Base-by-base conservation (phyloP, 2,797 vertebrate species). In the Syngnathus acus region DNA sequence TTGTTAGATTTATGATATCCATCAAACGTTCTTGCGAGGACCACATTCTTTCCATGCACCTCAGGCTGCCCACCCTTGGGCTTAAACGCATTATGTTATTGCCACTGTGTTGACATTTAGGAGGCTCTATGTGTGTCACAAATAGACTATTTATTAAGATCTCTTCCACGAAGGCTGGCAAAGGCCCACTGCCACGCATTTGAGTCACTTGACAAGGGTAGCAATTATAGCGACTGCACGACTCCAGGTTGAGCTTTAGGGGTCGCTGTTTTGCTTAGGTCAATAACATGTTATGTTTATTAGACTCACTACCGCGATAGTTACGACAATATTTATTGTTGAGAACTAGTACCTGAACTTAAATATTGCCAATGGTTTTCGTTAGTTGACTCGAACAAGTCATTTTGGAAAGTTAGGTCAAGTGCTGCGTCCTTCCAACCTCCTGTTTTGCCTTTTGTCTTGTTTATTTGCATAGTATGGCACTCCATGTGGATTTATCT, bases 171-270 rank as follows among this genome's bases (percentile, higher is more conserved):
- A 65, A 40, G 6, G 42, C 58, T 43, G 63, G 62, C 5, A 65
- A 65, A 23, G 65, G 11, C 9, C 58, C 23, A 45, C 2, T 16
- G 10, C 4, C 39, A 14, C 59, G 21, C 6, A 65, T 42, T 21
- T 1, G 59, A 57, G 26, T 57, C 60, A 62, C 42, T 23, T 26
- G 21, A 45, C 60, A 13, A 26, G 40, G 21, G 5, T 23, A 21
- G 5, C 10, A 21, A 39, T 59, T n/a, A 57, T 6, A 23, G 2
- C 63, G 8, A 6, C 42, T 80, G 74, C 71, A 82, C n/a, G 2
- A 0, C 14, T 8, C n/a, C 21, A 0, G 23, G 2, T 68, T 64
- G 10, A 62, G 72, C 86, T 77, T 82, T 53, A 80, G 88, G 67
- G 75, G 85, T 72, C 83, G 78, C 81, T n/a, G 45, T 69, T 39